phyloP scores from a whole-genome alignment of 2,888 invertebrate genomes.

The Pachydiplax longipennis region DNA sequence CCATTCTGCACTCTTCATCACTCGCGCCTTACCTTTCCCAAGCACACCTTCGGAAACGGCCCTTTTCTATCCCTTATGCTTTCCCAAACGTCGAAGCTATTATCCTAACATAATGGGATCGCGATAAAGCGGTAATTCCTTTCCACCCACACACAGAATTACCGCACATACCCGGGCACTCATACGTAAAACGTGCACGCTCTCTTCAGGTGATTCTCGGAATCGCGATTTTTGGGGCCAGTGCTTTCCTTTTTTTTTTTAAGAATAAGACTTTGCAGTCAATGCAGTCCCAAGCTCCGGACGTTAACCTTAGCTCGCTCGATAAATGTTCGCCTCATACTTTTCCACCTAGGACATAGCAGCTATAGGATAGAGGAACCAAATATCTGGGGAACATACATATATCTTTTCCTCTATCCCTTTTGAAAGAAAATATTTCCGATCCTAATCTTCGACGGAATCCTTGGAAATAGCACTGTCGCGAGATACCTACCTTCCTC shows the following conservation, averaged over 20 bases:
- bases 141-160: neutral
- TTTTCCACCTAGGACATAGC: neutral
- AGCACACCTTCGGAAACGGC: neutral
- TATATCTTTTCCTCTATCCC: too few relatives aligned
- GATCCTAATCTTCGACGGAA: too few relatives aligned
- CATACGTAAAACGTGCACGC: too few relatives aligned
- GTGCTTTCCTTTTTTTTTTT: neutral
- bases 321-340: neutral
- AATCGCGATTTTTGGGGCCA: too few relatives aligned
- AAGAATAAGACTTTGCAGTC: neutral
- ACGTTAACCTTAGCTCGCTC: neutral
- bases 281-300: neutral
- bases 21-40: neutral
- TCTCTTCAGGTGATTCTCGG: neutral
- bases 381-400: neutral
- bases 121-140: neutral
- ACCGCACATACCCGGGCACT: neutral
- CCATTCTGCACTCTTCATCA: neutral
- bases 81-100: neutral
- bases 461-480: too few relatives aligned
- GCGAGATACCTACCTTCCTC: too few relatives aligned
- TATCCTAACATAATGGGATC: neutral
- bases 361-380: neutral
- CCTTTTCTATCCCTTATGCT: neutral
- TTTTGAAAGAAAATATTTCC: too few relatives aligned